These are phyloP conservation scores for Sericinus montela DNA, from an alignment of 2,888 invertebrate genomes.

Conservation along the genomic window DNA sequence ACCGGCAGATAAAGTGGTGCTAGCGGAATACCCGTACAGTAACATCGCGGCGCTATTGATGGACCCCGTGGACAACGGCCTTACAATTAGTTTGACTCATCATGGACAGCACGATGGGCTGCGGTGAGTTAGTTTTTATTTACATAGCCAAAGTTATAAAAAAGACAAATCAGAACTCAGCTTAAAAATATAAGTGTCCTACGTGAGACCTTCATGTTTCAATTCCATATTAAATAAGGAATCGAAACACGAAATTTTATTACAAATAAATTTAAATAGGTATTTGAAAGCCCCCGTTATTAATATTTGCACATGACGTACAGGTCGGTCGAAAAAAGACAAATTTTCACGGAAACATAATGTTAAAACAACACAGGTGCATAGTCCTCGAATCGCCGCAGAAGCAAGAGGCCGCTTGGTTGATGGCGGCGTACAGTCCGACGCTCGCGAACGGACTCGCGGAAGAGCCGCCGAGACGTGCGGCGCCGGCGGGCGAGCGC, in stretches of 20 bases:
- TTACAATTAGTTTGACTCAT: slow-evolving; percentile 92
- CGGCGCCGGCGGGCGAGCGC: slow-evolving; percentile 92
- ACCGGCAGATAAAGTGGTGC: slow-evolving; percentile 93
- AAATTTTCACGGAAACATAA: too few relatives aligned
- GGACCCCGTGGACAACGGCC: slow-evolving; percentile 94
- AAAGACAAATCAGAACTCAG: too few relatives aligned
- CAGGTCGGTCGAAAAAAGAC: too few relatives aligned
- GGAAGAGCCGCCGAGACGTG: slow-evolving; percentile 78
- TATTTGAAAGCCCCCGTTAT: too few relatives aligned
- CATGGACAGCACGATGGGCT: slow-evolving; percentile 80
- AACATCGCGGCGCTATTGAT: slow-evolving; percentile 95
- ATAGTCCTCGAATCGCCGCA: slow-evolving; percentile 95
- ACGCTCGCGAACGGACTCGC: slow-evolving; percentile 89
- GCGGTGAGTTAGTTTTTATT: slow-evolving; percentile 39
- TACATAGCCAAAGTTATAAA: too few relatives aligned
- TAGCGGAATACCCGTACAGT: slow-evolving; percentile 93
- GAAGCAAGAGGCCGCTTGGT: slow-evolving; percentile 94
- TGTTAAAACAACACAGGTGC: too few relatives aligned
- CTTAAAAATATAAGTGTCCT: neutral
- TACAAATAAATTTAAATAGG: too few relatives aligned
- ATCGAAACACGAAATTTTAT: too few relatives aligned
- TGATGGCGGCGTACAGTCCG: slow-evolving; percentile 95
- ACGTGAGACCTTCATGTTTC: too few relatives aligned
- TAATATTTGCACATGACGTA: too few relatives aligned
- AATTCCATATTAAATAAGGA: too few relatives aligned